Conservation (phyloP, 2,888 invertebrate genomes). For the Amaurobius ferox region DNA sequence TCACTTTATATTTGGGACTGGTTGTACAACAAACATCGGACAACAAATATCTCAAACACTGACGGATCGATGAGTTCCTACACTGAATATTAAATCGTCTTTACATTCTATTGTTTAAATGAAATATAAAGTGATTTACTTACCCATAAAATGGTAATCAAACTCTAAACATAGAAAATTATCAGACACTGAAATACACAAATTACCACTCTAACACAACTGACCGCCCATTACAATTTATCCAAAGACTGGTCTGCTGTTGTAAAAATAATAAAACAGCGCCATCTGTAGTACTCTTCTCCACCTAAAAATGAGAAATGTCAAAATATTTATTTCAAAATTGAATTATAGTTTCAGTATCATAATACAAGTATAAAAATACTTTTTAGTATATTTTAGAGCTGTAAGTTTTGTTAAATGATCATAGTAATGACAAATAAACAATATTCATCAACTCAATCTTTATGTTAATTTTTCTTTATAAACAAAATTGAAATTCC, state of each 20-base stretch:
- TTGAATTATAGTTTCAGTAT: too few relatives aligned
- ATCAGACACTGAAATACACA: neutral
- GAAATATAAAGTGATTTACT: neutral
- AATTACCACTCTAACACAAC: slow-evolving; percentile 47
- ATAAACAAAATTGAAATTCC: too few relatives aligned
- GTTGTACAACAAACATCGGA: neutral
- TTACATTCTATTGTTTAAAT: too few relatives aligned
- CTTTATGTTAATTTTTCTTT: too few relatives aligned
- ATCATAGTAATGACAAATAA: too few relatives aligned
- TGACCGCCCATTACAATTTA: slow-evolving; percentile 49
- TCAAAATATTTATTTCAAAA: too few relatives aligned
- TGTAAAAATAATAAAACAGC: slow-evolving; percentile 24
- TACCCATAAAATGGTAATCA: neutral
- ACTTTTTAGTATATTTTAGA: too few relatives aligned
- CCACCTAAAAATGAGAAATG: neutral
- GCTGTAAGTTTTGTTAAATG: too few relatives aligned
- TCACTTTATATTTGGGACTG: too few relatives aligned
- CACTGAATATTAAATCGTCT: too few relatives aligned
- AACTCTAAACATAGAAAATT: neutral
- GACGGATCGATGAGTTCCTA: neutral
- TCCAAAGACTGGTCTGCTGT: slow-evolving; percentile 30
- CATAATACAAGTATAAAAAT: too few relatives aligned
- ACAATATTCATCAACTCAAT: too few relatives aligned
- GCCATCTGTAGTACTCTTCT: slow-evolving; percentile 36
- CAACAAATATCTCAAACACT: neutral